Base-by-base conservation (phyloP, 2,113 vertebrate genomes). In the Terrapene triunguis region DNA sequence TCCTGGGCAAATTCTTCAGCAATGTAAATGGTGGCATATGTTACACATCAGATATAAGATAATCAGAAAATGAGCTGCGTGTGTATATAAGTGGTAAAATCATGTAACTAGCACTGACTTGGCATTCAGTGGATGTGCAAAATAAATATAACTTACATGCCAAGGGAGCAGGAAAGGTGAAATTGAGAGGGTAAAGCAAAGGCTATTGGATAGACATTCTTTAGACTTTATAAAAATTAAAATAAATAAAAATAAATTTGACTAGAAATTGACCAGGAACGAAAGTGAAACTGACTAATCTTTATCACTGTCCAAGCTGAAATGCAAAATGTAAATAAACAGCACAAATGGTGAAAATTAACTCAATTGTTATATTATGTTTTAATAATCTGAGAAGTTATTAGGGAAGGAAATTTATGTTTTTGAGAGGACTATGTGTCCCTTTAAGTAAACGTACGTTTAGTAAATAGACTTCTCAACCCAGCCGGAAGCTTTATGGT, bases 311-410 rank as follows among this genome's bases (percentile, higher is more conserved):
- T 72, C 85, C 57, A 27, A 25, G 21, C 65, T 79, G 50, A 14
- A 1, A 5, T 27, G 21, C 74, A 47, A 27, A 47, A 47, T 44
- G 10, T 0, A 0, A 44, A 35, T 0, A 47, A n/a, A 5, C 22
- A 51, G 35, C 44, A 55, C 78, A 48, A 47, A 3, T 1, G 0
- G 1, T 1, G 48, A 84, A 48, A 0, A 0, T 74, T 35, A 84
- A 17, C 12, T 83, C 3, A 16, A 42, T 51, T 44, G 3, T 90
- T 51, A 38, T 11, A 10, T 4, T 10, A 0, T 1, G 7, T 51
- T 89, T 80, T 13, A 13, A 1, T 25, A 11, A 0, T 6, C 90
- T 53, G 51, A 54, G 82, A 57, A 29, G 32, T 0, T 0, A 25
- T 35, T 53, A 80, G 17, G 17, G 50, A 69, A 51, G 54, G 29